Conservation (phyloP, 2,113 vertebrate genomes). For the Dolichotis patagonum region DNA sequence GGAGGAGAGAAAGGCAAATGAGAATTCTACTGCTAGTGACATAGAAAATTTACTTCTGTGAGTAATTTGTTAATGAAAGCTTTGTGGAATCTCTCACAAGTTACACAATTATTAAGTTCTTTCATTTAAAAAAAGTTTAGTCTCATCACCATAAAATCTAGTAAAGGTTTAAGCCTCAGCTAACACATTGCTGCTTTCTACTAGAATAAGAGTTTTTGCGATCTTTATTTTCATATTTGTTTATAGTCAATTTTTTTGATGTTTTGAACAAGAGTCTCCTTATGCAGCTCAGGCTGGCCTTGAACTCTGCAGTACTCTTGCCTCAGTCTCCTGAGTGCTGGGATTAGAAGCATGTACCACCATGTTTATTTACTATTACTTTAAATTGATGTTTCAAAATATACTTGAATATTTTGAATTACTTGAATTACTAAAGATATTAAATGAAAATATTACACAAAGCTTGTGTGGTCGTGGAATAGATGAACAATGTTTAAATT, state of each 20-base stretch:
- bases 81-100: not conserved
- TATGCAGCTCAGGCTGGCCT: not conserved
- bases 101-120: not conserved
- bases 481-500: accelerated
- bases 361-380: not conserved
- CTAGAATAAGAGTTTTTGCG: not conserved
- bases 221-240: not conserved
- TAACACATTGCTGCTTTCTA: not conserved
- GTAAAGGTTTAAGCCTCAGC: not conserved
- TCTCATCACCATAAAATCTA: not conserved
- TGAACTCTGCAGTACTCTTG: not conserved
- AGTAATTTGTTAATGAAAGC: not conserved
- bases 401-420: no score
- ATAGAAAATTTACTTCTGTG: not conserved
- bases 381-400: constrained; percentile 2
- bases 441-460: not conserved
- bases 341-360: not conserved
- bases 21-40: not conserved
- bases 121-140: not conserved
- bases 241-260: not conserved
- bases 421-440: not conserved
- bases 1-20: not conserved
- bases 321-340: not conserved
- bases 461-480: not conserved
- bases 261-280: not conserved